Evolutionary conservation across 2,797 vertebrate genomes (phyloP), one percentile per base, ranked within the genome.

Genomic region (Pipistrellus kuhlii): DNA sequence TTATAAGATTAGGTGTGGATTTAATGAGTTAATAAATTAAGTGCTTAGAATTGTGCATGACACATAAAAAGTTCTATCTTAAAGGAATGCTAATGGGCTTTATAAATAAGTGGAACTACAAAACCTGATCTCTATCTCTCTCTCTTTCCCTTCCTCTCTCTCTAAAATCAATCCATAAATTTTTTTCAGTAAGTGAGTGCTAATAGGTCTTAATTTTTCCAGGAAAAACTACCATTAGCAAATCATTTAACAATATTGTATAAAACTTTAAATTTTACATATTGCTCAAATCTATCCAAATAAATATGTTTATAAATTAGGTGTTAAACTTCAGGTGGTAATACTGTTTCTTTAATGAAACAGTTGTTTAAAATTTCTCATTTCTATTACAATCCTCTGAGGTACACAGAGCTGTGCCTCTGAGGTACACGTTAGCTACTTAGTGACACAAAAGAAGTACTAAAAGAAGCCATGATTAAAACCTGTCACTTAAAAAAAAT

Each of bases 281-380:
- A n/a, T 88, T 78, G 11, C n/a, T 92, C 78, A 83, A 73, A 44
- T 86, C 21, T 53, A 91, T 90, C 57, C 20, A 82, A 81, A 32
- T 78, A 85, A 90, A n/a, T 57, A 20, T 59, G 25, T 85, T 90
- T 93, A 69, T 85, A 90, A 71, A 89, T 77, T 94, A 88, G 32
- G 7, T 53, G 64, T 68, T 57, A 41, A 88, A 38, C 17, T 71
- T 82, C 94, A 21, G 15, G 21, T 85, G 32, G 20, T 55, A 59
- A 55, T 86, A 23, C 48, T 75, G 9, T 85, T 85, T 89, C 89
- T n/a, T 77, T 75, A 93, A 80, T 13, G 21, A 23, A 68, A 38
- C 11, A 64, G 11, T 69, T 55, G 25, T 89, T 83, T 72, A 48
- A 14, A 87, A 27, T 73, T 21, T 73, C 32, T 71, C 27, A 69